phyloP scores from a whole-genome alignment of 2,888 invertebrate species.

The Eubasilissa splendida region DNA sequence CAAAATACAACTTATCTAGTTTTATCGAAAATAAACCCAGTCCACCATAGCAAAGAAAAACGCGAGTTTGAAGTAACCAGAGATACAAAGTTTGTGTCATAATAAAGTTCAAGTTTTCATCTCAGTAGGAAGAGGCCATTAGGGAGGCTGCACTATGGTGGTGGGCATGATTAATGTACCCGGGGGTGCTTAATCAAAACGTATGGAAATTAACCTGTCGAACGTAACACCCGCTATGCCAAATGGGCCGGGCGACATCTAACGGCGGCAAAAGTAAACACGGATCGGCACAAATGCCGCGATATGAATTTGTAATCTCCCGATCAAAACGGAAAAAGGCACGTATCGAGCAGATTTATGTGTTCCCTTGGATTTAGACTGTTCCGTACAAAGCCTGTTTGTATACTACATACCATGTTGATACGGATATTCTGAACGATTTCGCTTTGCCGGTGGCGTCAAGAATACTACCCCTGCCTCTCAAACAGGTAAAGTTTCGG shows the following conservation, averaged over 20 bases:
- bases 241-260: slow-evolving; percentile 17
- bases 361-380: slow-evolving; percentile 21
- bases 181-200: slow-evolving; percentile 49
- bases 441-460: background rate
- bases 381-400: slow-evolving; percentile 25
- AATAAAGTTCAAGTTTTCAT: too few species aligned
- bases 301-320: slow-evolving; percentile 22
- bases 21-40: too few species aligned
- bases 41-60: too few species aligned
- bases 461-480: slow-evolving; percentile 5
- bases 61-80: too few species aligned
- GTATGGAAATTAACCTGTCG: slow-evolving; percentile 52
- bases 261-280: slow-evolving; percentile 12
- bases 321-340: slow-evolving; percentile 8
- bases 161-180: slow-evolving; percentile 44
- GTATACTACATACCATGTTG: background rate
- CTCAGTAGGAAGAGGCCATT: too few species aligned
- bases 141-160: background rate
- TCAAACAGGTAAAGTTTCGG: background rate
- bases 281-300: slow-evolving; percentile 18
- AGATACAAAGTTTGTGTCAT: too few species aligned
- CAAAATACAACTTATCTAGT: too few species aligned
- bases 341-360: slow-evolving; percentile 21
- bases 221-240: slow-evolving; percentile 26
- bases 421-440: slow-evolving; percentile 6